Evolutionary conservation across 2,888 invertebrate genomes (phyloP).

Genomic region (Gerosis bhagava): DNA sequence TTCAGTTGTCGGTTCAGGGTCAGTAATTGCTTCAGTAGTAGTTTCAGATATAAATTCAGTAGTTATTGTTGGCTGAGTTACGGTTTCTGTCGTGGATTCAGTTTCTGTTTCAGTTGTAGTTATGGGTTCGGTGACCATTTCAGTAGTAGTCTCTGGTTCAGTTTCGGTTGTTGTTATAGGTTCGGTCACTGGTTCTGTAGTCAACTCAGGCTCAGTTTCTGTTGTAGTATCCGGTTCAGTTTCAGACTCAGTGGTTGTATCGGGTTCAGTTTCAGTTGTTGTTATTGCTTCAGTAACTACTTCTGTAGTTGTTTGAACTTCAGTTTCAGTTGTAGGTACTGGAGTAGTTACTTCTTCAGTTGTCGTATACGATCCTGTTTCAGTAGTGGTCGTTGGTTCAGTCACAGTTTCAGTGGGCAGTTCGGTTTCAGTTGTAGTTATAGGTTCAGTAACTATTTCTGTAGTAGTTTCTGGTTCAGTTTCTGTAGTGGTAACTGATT

Average conservation of each 20-base stretch:
- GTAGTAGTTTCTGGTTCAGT: slow-evolving; percentile 12
- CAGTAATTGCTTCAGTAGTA: not conserved
- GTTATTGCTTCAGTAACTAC: not conserved
- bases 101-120: slow-evolving; percentile 10
- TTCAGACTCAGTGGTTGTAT: slow-evolving; percentile 7
- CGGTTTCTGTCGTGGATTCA: slow-evolving; percentile 7
- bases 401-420: not conserved
- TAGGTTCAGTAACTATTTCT: slow-evolving; percentile 4
- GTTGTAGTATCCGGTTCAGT: slow-evolving; percentile 7
- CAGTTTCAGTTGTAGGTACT: slow-evolving; percentile 13
- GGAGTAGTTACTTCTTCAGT: slow-evolving; percentile 8
- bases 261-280: slow-evolving; percentile 19
- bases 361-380: not conserved
- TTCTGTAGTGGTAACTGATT: not conserved
- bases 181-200: slow-evolving; percentile 2
- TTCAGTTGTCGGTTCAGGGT: not conserved
- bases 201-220: no score
- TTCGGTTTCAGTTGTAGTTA: slow-evolving; percentile 1
- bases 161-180: slow-evolving; percentile 2
- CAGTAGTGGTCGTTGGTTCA: slow-evolving; percentile 2
- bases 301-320: slow-evolving; percentile 14
- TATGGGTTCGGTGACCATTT: slow-evolving; percentile 7
- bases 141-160: slow-evolving; percentile 10
- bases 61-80: slow-evolving; percentile 12
- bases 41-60: slow-evolving; percentile 16